phyloP scores from a whole-genome alignment of 2,797 vertebrate genomes.

The Takifugu ocellatus region DNA sequence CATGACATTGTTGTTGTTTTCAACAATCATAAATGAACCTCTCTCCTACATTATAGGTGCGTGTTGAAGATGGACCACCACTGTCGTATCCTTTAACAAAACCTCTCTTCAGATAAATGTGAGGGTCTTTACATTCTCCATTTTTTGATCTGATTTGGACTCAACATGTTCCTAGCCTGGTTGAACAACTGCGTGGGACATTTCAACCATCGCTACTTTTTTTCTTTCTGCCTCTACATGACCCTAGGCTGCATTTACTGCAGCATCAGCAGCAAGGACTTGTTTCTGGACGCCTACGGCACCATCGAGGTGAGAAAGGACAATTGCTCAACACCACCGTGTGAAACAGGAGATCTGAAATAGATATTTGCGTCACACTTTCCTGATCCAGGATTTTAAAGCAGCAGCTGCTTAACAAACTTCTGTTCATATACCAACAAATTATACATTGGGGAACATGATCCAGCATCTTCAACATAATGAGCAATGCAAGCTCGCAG shows the following conservation, averaged over 20 bases:
- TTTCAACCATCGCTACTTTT: conserved; percentile 98
- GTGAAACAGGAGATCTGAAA: conserved; percentile 33
- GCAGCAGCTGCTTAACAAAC: too few relatives aligned
- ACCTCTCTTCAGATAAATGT: neutral
- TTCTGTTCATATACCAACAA: too few relatives aligned
- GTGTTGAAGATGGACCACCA: conserved; percentile 99
- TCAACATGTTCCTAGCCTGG: conserved; percentile 87
- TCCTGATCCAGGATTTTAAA: conserved; percentile 7
- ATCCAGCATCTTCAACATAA: neutral
- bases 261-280: conserved; percentile 86
- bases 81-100: conserved; percentile 94
- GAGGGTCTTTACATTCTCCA: neutral
- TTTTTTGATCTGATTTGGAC: conserved; percentile 26
- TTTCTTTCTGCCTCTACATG: conserved; percentile 97
- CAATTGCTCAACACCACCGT: neutral
- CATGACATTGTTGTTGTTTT: neutral
- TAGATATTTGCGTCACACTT: conserved; percentile 28
- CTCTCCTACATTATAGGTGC: conserved; percentile 77
- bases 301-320: conserved; percentile 86
- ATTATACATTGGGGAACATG: neutral
- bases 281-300: conserved; percentile 88
- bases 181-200: conserved; percentile 98
- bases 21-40: neutral
- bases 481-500: too few relatives aligned
- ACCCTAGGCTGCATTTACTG: conserved; percentile 96